Conservation (phyloP, 2,113 vertebrate genomes). For the Dolichallabes microphthalmus region DNA sequence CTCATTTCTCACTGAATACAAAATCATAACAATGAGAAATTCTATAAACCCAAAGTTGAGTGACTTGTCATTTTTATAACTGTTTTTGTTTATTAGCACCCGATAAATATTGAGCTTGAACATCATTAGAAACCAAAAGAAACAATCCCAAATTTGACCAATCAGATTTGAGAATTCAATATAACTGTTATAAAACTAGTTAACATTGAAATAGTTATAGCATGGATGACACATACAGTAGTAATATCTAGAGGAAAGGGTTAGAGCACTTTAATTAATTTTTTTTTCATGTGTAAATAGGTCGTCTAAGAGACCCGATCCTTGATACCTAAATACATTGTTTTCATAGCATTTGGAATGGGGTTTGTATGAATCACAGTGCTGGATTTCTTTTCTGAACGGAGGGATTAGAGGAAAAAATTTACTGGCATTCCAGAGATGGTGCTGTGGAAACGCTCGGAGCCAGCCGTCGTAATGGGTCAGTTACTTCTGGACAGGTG, state of each 20-base stretch:
- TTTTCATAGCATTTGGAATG: slow-evolving; percentile 33
- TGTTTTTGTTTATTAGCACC: too few relatives aligned
- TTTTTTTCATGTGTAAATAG: slow-evolving; percentile 7
- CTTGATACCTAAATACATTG: slow-evolving; percentile 24
- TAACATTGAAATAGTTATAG: neutral
- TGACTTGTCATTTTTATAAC: too few relatives aligned
- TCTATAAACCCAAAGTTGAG: neutral
- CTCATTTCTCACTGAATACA: slow-evolving; percentile 25
- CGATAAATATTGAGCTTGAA: too few relatives aligned
- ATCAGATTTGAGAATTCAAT: neutral
- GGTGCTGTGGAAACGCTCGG: slow-evolving; percentile 52
- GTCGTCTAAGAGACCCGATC: slow-evolving; percentile 1
- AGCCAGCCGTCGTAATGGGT: slow-evolving; percentile 37
- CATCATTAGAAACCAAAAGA: too few relatives aligned
- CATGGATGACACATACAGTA: neutral
- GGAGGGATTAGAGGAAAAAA: slow-evolving; percentile 48
- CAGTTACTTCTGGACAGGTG: slow-evolving; percentile 57
- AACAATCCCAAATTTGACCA: neutral
- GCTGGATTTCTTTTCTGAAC: slow-evolving; percentile 43
- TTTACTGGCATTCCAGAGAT: slow-evolving; percentile 51
- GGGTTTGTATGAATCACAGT: slow-evolving; percentile 49
- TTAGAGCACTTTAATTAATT: neutral
- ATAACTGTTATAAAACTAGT: neutral
- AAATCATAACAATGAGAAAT: neutral
- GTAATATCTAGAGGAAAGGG: neutral